These are phyloP conservation scores for Timema cristinae DNA, from an alignment of 2,888 invertebrate genomes.

Conservation along the genomic window DNA sequence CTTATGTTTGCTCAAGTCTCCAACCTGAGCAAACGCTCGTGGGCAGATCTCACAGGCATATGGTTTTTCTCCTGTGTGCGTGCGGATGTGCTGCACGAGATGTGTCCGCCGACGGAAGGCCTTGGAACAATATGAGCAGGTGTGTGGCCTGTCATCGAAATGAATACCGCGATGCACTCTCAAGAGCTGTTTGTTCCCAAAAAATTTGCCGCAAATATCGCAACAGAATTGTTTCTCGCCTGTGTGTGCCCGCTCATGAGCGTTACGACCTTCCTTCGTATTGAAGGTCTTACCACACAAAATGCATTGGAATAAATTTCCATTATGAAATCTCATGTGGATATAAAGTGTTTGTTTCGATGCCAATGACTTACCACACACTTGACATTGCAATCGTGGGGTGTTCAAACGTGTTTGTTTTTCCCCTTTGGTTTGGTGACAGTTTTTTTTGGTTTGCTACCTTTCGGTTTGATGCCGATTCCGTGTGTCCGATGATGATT, in stretches of 20 bases:
- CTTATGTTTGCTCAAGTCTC: conserved; percentile 40
- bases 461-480: background rate
- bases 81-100: conserved; percentile 39
- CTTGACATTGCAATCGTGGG: background rate
- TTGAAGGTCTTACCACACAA: conserved; percentile 24
- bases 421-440: too few species aligned
- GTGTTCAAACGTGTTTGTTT: background rate
- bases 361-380: too few species aligned
- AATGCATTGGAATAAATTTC: conserved; percentile 35
- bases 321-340: conserved; percentile 49
- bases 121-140: conserved; percentile 39
- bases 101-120: conserved; percentile 40
- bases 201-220: conserved; percentile 20
- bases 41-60: conserved; percentile 39
- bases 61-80: conserved; percentile 41
- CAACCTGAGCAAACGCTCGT: conserved; percentile 40
- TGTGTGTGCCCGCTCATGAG: conserved; percentile 26
- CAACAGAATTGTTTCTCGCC: conserved; percentile 10
- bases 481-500: conserved; percentile 14
- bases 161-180: conserved; percentile 32
- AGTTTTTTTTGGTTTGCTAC: background rate
- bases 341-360: conserved; percentile 25
- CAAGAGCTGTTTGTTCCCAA: conserved; percentile 23
- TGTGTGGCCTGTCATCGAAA: conserved; percentile 36
- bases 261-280: conserved; percentile 18